These are phyloP conservation scores for Meloidogyne exigua DNA, from an alignment of 1,140 invertebrate species.

Conservation along the genomic window DNA sequence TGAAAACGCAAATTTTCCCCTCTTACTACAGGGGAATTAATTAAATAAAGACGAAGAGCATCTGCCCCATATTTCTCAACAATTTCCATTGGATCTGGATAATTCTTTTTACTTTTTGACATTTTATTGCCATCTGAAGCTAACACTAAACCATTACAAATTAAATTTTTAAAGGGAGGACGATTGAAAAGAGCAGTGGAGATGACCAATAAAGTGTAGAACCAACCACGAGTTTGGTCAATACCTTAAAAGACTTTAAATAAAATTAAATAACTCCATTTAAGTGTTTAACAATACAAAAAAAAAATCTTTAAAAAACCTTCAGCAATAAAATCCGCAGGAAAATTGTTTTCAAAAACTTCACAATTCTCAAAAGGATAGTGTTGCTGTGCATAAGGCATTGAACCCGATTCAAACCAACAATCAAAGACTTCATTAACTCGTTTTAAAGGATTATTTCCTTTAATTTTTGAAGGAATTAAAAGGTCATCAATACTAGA, in stretches of 20 bases:
- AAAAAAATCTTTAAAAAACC: conserved; percentile 22
- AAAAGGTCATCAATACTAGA: conserved; percentile 79
- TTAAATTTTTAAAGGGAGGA: conserved; percentile 94
- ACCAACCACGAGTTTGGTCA: conserved; percentile 93
- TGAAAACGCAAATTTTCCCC: conserved; percentile 94
- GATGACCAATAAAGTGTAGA: conserved; percentile 92
- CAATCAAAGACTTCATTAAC: conserved; percentile 97
- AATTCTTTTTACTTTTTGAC: conserved; percentile 98
- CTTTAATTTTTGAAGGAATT: conserved; percentile 83
- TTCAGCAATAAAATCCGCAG: conserved; percentile 99
- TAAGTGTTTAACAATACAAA: conserved; percentile 1
- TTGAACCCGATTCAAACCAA: conserved; percentile 99
- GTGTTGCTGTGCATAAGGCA: conserved; percentile 96
- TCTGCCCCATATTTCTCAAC: conserved; percentile 93
- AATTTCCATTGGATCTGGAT: conserved; percentile 89
- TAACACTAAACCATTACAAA: conserved; percentile 89
- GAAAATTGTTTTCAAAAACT: conserved; percentile 89
- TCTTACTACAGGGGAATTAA: conserved; percentile 95
- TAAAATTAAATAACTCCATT: no score
- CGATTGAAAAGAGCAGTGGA: conserved; percentile 94
- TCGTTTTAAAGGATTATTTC: conserved; percentile 78
- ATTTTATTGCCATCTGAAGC: conserved; percentile 95
- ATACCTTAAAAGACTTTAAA: conserved; percentile 67
- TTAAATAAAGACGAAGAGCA: conserved; percentile 86
- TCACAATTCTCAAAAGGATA: conserved; percentile 86